phyloP scores from a whole-genome alignment of 1,140 invertebrate species.

The Neotoxoptera formosana region DNA sequence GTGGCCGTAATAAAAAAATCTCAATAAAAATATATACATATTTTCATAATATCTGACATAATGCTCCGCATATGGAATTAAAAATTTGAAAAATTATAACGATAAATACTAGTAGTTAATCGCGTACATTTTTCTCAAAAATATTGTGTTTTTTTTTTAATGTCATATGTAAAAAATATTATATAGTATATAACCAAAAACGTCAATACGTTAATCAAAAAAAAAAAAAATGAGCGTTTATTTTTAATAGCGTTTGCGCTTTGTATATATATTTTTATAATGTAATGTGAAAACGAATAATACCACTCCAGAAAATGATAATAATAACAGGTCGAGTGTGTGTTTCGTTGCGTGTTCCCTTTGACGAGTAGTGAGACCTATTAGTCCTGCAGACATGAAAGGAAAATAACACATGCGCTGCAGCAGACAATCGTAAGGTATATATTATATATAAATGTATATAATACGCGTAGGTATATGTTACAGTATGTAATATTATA shows the following conservation, averaged over 20 bases:
- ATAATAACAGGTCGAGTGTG: neutral
- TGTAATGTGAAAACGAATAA: neutral
- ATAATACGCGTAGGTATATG: neutral
- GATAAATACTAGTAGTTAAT: too few species aligned
- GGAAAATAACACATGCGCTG: neutral
- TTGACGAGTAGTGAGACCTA: neutral
- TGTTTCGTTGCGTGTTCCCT: neutral
- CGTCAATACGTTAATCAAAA: neutral
- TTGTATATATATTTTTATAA: neutral
- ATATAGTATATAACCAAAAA: neutral
- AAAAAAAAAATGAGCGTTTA: neutral
- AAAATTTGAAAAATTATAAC: too few species aligned
- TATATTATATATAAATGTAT: too few species aligned
- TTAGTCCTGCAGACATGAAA: neutral
- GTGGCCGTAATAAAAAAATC: too few species aligned
- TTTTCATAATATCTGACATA: too few species aligned
- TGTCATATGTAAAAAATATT: neutral
- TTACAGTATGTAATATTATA: too few species aligned
- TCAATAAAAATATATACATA: too few species aligned
- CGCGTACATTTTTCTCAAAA: too few species aligned
- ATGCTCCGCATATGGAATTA: too few species aligned
- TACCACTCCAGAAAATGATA: neutral
- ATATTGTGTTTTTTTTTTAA: neutral
- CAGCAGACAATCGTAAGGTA: neutral
- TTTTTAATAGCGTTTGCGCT: neutral